Conservation (phyloP, 1,140 invertebrate genomes). For the Caerostris darwini region DNA sequence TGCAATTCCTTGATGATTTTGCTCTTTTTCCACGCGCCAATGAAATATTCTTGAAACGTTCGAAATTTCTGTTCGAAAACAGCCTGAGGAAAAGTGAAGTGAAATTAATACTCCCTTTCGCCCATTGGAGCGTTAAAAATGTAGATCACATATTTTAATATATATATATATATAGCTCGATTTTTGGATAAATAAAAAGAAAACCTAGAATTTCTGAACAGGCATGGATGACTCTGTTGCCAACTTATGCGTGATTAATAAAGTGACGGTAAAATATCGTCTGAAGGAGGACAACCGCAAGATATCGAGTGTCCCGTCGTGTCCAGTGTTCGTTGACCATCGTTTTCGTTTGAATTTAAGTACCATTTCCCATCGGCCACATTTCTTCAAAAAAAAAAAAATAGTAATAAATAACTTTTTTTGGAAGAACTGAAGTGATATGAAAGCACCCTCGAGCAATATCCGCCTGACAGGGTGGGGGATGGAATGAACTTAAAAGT, state of each 20-base stretch:
- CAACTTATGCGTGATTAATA: slow-evolving; percentile 31
- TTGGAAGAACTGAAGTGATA: neutral
- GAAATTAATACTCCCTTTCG: neutral
- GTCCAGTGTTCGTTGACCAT: neutral
- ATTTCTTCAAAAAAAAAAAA: too few relatives aligned
- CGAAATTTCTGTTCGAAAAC: neutral
- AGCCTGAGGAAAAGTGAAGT: neutral
- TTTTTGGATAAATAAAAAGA: too few relatives aligned
- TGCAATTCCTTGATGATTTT: too few relatives aligned
- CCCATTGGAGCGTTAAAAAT: neutral
- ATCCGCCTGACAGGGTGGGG: neutral
- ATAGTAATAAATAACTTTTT: neutral
- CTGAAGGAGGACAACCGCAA: slow-evolving; percentile 15
- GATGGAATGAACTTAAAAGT: slow-evolving; percentile 7
- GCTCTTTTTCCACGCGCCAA: too few relatives aligned
- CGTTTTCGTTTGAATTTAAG: slow-evolving; percentile 23
- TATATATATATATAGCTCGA: too few relatives aligned
- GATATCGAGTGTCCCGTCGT: slow-evolving; percentile 8
- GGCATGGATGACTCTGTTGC: neutral
- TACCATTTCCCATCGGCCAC: neutral
- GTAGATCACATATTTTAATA: neutral
- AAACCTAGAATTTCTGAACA: too few relatives aligned
- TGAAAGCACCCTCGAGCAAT: neutral
- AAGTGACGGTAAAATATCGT: slow-evolving; percentile 43
- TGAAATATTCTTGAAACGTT: neutral